Evolutionary conservation across 2,113 vertebrate species (phyloP).

Genomic region (Sinosuthora webbiana): DNA sequence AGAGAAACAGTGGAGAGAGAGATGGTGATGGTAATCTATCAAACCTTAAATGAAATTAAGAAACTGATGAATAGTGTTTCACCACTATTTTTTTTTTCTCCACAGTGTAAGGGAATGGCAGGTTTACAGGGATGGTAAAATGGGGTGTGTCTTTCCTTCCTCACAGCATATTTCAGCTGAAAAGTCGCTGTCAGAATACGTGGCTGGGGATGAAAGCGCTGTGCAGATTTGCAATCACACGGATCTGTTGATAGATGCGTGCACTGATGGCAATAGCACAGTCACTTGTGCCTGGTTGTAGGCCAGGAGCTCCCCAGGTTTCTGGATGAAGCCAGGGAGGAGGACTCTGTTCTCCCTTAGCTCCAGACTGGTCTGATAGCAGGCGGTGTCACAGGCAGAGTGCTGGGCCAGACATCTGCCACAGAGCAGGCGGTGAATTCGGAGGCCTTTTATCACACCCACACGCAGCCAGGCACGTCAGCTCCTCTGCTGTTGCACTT

Average conservation of each 20-base stretch:
- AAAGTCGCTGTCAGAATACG: accelerated
- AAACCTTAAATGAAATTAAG: background rate
- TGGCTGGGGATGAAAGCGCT: background rate
- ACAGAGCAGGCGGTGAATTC: background rate
- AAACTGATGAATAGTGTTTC: background rate
- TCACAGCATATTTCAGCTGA: background rate
- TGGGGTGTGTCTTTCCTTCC: background rate
- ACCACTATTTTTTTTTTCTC: background rate
- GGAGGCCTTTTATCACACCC: background rate
- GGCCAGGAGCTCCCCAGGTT: background rate
- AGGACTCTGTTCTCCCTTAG: background rate
- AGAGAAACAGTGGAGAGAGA: background rate
- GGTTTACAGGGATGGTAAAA: background rate
- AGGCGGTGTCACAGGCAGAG: background rate
- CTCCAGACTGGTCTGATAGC: background rate
- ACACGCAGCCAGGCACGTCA: background rate
- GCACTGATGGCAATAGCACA: accelerated
- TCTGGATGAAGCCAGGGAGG: background rate
- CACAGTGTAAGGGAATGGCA: background rate
- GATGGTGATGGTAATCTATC: background rate
- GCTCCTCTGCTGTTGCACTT: background rate
- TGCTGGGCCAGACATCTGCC: background rate
- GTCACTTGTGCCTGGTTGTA: background rate
- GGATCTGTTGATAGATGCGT: background rate
- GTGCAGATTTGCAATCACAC: background rate